A percentile compares a stretch with the other conserved stretches of the same genome.
phyloP scores from a whole-genome alignment of 1,140 invertebrate species.

The Caenorhabditis brenneri region DNA sequence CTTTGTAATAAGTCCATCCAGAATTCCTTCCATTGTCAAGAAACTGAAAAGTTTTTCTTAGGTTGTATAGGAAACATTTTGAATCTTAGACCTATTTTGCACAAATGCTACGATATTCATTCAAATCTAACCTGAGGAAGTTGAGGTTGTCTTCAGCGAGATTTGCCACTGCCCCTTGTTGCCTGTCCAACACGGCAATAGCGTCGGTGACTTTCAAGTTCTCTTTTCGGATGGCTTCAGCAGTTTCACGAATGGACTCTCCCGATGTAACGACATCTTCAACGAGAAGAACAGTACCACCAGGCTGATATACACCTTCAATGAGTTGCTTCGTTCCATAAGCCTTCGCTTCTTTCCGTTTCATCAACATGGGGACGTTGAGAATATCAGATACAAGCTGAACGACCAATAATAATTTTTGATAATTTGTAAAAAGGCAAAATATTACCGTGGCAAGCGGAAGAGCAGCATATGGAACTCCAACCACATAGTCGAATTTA shows the following conservation, averaged over 20 bases:
- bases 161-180: conserved; percentile 84
- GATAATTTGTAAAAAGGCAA: neutral
- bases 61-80: too few relatives aligned
- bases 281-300: conserved; percentile 85
- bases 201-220: conserved; percentile 77
- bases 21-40: conserved; percentile 69
- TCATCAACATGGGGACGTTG: conserved; percentile 85
- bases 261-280: conserved; percentile 97
- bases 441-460: conserved; percentile 84
- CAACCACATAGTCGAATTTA: conserved; percentile 80
- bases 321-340: conserved; percentile 96
- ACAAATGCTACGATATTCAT: too few relatives aligned
- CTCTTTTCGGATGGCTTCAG: conserved; percentile 77
- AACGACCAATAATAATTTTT: too few relatives aligned
- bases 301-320: conserved; percentile 76
- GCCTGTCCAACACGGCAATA: conserved; percentile 86
- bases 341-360: conserved; percentile 83
- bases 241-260: conserved; percentile 88
- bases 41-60: conserved; percentile 70
- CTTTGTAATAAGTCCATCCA: conserved; percentile 67
- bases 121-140: conserved; percentile 73
- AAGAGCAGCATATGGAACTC: conserved; percentile 93
- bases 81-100: too few relatives aligned
- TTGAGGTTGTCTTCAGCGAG: conserved; percentile 78
- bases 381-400: conserved; percentile 72